Evolutionary conservation across 2,113 vertebrate genomes (phyloP).

Genomic region (Eulacestoma nigropectus): DNA sequence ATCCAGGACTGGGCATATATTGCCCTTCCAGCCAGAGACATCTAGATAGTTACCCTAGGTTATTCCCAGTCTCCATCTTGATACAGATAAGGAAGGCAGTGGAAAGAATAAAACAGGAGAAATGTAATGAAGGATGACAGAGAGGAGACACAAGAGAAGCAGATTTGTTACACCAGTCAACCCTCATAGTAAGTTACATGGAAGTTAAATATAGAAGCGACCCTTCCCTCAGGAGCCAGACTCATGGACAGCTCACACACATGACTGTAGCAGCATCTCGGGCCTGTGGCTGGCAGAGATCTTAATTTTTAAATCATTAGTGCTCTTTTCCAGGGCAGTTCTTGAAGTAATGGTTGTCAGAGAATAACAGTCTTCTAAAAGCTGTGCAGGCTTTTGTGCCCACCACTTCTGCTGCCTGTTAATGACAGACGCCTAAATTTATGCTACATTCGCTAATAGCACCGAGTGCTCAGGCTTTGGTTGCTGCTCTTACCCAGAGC

Average conservation of each 20-base stretch:
- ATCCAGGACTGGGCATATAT: neutral
- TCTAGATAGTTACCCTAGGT: neutral
- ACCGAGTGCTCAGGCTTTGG: neutral
- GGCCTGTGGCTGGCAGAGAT: neutral
- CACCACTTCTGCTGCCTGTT: neutral
- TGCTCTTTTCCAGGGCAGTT: neutral
- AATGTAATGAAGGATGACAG: neutral
- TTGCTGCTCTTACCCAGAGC: neutral
- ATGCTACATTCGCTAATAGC: neutral
- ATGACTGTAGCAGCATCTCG: neutral
- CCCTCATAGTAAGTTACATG: neutral
- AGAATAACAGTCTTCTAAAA: neutral
- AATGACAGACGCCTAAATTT: slow-evolving; percentile 42
- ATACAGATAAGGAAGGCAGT: neutral
- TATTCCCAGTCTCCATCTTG: neutral
- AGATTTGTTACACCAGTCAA: neutral
- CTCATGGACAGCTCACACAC: neutral
- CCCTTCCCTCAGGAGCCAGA: neutral
- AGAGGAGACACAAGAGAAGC: neutral
- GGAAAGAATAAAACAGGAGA: neutral
- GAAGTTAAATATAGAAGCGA: slow-evolving; percentile 15
- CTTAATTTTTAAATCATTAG: neutral
- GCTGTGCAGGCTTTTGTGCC: neutral
- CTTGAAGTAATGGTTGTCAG: neutral
- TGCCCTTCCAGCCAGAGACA: neutral